These are phyloP conservation scores for Thymallus thymallus DNA, from an alignment of 2,113 vertebrate genomes.

Conservation along the genomic window DNA sequence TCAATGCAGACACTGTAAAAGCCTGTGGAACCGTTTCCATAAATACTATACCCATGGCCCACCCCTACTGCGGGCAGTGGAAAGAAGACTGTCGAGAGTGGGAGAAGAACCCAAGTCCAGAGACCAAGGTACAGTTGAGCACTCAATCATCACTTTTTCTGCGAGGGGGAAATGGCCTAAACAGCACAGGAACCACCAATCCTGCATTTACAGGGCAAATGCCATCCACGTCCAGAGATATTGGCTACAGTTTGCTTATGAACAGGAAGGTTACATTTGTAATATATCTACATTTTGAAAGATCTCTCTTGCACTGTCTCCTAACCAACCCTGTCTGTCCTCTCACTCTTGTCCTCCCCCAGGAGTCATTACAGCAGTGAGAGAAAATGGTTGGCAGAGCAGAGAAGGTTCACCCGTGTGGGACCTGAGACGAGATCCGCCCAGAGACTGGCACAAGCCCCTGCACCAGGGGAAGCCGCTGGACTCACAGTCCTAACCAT, in stretches of 20 bases:
- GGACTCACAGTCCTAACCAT: conserved; percentile 52
- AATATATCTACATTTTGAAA: not conserved
- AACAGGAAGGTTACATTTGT: not conserved
- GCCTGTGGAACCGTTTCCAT: conserved; percentile 80
- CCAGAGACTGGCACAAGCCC: conserved; percentile 87
- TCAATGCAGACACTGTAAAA: conserved; percentile 88
- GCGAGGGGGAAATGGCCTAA: no score
- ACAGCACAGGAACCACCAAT: no score
- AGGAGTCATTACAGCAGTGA: conserved; percentile 88
- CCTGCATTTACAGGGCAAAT: no score
- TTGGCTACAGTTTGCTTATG: not conserved
- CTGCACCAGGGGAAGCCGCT: conserved; percentile 73
- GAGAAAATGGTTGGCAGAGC: conserved; percentile 73
- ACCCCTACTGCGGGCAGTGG: conserved; percentile 84
- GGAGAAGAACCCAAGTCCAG: conserved; percentile 65
- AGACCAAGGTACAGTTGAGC: conserved; percentile 75
- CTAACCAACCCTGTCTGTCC: no score
- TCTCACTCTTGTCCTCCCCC: conserved; percentile 13
- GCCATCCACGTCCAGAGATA: no score
- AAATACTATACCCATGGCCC: conserved; percentile 85
- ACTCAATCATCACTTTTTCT: not conserved
- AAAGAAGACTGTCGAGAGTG: conserved; percentile 84
- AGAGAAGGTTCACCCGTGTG: conserved; percentile 82
- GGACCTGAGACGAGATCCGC: conserved; percentile 81
- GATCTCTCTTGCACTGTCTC: not conserved